Evolutionary conservation across 2,113 vertebrate species (phyloP).

Genomic region (Cairina moschata): DNA sequence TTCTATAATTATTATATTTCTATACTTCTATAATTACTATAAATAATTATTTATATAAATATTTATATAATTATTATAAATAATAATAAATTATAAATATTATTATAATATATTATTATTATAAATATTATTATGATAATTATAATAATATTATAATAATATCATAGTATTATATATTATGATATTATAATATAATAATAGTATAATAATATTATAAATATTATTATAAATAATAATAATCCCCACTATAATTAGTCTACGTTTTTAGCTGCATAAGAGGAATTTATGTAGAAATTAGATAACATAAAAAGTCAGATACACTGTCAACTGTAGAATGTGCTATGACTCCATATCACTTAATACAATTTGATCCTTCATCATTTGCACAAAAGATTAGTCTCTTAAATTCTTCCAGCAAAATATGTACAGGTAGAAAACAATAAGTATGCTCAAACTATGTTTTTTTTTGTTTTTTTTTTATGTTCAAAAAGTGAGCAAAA

Average conservation of each 20-base stretch:
- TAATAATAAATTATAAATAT: no score
- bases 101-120: no score
- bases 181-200: no score
- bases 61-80: no score
- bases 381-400: not conserved
- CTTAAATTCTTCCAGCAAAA: not conserved
- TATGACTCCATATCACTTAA: not conserved
- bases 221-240: not conserved
- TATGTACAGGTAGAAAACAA: not conserved
- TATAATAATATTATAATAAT: no score
- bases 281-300: not conserved
- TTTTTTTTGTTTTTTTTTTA: not conserved
- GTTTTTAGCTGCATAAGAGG: not conserved
- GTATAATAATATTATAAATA: no score
- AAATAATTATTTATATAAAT: no score
- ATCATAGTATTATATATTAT: no score
- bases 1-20: no score
- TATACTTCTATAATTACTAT: no score
- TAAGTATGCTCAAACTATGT: not conserved
- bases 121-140: no score
- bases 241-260: not conserved
- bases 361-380: not conserved
- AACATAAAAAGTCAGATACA: not conserved
- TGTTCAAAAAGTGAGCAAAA: not conserved
- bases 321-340: not conserved